Conservation (phyloP, 2,113 vertebrate species). For the Elaphurus davidianus region DNA sequence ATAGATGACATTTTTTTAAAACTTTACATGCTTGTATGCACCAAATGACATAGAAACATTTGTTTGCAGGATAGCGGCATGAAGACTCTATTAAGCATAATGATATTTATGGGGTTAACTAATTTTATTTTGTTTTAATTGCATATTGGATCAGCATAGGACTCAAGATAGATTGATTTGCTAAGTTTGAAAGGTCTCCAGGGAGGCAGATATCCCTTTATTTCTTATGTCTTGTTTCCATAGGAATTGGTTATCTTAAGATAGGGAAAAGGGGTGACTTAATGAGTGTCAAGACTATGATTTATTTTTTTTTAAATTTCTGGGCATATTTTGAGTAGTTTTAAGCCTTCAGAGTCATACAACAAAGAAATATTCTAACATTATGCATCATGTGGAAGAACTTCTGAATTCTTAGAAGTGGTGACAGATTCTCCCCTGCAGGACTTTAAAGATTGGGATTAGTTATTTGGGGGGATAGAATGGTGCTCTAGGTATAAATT, state of each 20-base stretch:
- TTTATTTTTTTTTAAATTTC: not conserved
- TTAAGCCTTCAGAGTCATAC: not conserved
- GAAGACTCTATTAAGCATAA: not conserved
- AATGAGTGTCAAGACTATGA: not conserved
- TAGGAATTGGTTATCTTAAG: not conserved
- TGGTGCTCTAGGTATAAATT: not conserved
- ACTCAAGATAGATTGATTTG: not conserved
- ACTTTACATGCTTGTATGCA: not conserved
- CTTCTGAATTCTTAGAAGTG: not conserved
- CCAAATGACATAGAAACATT: not conserved
- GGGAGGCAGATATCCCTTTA: not conserved
- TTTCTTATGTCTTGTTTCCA: not conserved
- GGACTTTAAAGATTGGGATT: not conserved
- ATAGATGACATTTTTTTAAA: not conserved
- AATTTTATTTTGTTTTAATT: not conserved
- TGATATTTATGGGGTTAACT: not conserved
- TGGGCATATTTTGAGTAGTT: not conserved
- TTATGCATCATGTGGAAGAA: not conserved
- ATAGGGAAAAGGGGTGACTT: not conserved
- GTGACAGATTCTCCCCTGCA: not conserved
- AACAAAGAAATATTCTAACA: not conserved
- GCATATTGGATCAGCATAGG: not conserved
- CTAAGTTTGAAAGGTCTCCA: not conserved
- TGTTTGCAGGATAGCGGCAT: not conserved
- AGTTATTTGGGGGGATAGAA: not conserved